Evolutionary conservation across 2,797 vertebrate species (phyloP).

Genomic region (Oophaga sylvatica): DNA sequence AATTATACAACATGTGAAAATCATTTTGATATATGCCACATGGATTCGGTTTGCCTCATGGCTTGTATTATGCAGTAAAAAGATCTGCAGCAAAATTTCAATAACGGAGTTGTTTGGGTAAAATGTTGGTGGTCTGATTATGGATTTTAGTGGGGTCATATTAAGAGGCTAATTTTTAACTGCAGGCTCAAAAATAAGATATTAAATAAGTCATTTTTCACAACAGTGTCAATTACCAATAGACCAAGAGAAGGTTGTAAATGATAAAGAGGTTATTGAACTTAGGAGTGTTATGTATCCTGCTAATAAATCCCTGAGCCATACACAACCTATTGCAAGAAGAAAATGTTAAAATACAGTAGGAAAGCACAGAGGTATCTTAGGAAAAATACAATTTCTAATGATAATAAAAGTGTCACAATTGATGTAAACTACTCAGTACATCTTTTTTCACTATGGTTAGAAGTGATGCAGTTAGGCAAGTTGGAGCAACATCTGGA

Average conservation of each 20-base stretch:
- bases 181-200: conserved; percentile 6
- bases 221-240: neutral
- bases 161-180: conserved; percentile 32
- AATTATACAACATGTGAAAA: conserved; percentile 45
- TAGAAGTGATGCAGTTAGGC: too few relatives aligned
- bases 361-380: neutral
- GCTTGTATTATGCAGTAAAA: conserved; percentile 42
- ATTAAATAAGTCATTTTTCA: neutral
- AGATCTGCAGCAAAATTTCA: conserved; percentile 18
- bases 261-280: neutral
- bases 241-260: neutral
- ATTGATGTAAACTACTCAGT: too few relatives aligned
- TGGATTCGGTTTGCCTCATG: conserved; percentile 24
- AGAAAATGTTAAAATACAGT: neutral
- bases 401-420: neutral
- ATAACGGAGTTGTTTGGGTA: conserved; percentile 33
- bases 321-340: neutral
- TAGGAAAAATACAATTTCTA: neutral
- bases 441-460: too few relatives aligned
- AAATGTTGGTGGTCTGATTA: conserved; percentile 40
- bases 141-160: conserved; percentile 15
- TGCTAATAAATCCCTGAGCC: neutral
- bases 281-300: neutral
- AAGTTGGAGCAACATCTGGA: too few relatives aligned
- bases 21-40: conserved; percentile 39